Conservation (phyloP, 1,140 invertebrate genomes). For the Triops longicaudatus region DNA sequence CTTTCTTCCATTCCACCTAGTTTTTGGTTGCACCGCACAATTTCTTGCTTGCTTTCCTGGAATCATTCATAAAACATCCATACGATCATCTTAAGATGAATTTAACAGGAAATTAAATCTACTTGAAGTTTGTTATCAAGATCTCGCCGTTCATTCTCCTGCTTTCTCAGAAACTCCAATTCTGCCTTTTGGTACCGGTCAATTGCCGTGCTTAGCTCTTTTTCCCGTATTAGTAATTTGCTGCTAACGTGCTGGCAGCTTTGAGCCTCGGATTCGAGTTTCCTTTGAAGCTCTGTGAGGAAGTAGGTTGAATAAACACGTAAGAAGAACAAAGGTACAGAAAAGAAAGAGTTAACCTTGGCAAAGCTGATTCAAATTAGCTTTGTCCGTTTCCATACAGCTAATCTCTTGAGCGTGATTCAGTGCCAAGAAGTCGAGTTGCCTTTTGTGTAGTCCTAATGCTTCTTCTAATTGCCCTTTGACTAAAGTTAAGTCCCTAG, state of each 20-base stretch:
- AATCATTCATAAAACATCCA: too few species aligned
- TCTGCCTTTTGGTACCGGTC: background rate
- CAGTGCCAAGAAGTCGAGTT: background rate
- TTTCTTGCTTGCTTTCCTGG: background rate
- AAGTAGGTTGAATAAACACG: background rate
- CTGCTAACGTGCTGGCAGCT: background rate
- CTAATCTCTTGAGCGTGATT: background rate
- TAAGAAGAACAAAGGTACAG: too few species aligned
- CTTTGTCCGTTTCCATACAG: background rate
- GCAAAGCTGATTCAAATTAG: background rate
- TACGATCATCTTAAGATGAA: background rate
- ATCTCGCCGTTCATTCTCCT: background rate
- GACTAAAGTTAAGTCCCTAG: background rate
- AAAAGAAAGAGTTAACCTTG: background rate
- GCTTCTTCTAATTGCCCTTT: conserved; percentile 1
- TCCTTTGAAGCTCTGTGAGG: background rate
- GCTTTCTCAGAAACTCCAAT: background rate
- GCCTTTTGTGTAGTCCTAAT: background rate
- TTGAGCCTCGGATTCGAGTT: background rate
- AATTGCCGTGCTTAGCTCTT: background rate
- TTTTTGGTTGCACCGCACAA: background rate
- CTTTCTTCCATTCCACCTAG: background rate
- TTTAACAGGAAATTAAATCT: background rate
- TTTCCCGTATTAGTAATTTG: background rate
- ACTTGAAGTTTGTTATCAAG: background rate